Base-by-base conservation (phyloP, 2,888 invertebrate species). In the Nephrotoma flavescens region DNA sequence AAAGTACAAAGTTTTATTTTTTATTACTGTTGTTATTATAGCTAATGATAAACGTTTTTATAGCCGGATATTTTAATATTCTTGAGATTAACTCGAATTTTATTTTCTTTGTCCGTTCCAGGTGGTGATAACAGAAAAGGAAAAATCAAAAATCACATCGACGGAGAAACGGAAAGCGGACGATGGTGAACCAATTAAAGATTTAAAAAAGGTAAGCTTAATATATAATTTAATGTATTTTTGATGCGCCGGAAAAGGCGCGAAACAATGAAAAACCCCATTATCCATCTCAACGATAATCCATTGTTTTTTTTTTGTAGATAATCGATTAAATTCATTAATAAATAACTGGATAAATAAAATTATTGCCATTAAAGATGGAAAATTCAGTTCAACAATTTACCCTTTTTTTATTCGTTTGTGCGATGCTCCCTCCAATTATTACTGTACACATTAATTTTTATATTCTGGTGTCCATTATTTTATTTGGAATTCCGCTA, bases 131-230 rank as follows among this genome's bases (percentile, higher is more conserved):
- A 93, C 93, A 88, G 93, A 93, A 87, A 94, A 95, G 89, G 95
- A 95, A 90, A 95, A 95, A 90, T 93, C 93, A 89, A 94, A 94
- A 91, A 92, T 94, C 89, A 92, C 93, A 85, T 93, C 94, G 88
- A 94, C 95, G 86, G 96, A 96, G 90, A 97, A 97, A 90, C 92
- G 96, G 89, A 96, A 96, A 93, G 95, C 96, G 12, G 96, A 96
- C 89, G 96, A 96, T 89, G 94, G 94, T 2, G 96, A 96, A 88
- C 94, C 95, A 89, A 95, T 95, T 90, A 96, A 96, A 91, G 96
- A 96, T 92, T 93, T 96, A 89, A 97, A 97, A 93, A 97, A 96
- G 95, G 96, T 96, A 92, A 91, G 92, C 88, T 84, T 85, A 86
- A 71, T 57, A 71, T 71, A 44, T 85, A 86, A 87, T 87, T 31